Percentiles rank a stretch among this genome's conserved stretches.
These are phyloP conservation scores for Lordiphosa fenestrarum DNA, from an alignment of 2,888 invertebrate species.

Conservation along the genomic window DNA sequence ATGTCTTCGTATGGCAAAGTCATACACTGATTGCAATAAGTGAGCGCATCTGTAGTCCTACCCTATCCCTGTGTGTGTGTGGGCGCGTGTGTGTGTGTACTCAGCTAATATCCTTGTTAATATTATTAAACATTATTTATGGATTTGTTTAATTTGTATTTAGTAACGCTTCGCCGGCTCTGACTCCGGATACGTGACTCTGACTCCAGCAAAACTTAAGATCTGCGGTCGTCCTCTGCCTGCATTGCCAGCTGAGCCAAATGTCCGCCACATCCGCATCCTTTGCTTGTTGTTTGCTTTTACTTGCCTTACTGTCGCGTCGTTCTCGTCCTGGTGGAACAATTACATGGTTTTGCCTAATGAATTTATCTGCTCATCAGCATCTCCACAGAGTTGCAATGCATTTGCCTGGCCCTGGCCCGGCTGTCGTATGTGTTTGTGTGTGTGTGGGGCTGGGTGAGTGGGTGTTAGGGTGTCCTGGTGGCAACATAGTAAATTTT, in stretches of 20 bases:
- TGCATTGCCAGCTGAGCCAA: conserved; percentile 43
- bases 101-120: conserved; percentile 79
- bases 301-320: conserved; percentile 43
- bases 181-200: conserved; percentile 38
- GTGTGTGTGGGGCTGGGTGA: conserved; percentile 15
- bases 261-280: conserved; percentile 44
- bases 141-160: conserved; percentile 80
- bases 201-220: conserved; percentile 57
- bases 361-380: conserved; percentile 80
- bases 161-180: conserved; percentile 68
- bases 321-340: conserved; percentile 75
- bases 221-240: conserved; percentile 57
- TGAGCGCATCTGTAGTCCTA: conserved; percentile 36
- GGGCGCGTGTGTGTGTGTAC: conserved; percentile 40
- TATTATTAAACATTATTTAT: conserved; percentile 80
- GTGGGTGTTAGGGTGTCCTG: conserved; percentile 8
- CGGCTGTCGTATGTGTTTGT: conserved; percentile 20
- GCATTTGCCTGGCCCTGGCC: conserved; percentile 27
- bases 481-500: conserved; percentile 70
- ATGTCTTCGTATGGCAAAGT: conserved; percentile 23
- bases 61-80: conserved; percentile 9
- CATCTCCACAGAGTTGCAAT: conserved; percentile 54
- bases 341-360: conserved; percentile 80
- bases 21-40: conserved; percentile 59
- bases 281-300: conserved; percentile 8